A percentile compares a stretch with the other conserved stretches of the same genome.
phyloP scores from a whole-genome alignment of 2,888 invertebrate genomes.

The Vanessa cardui region DNA sequence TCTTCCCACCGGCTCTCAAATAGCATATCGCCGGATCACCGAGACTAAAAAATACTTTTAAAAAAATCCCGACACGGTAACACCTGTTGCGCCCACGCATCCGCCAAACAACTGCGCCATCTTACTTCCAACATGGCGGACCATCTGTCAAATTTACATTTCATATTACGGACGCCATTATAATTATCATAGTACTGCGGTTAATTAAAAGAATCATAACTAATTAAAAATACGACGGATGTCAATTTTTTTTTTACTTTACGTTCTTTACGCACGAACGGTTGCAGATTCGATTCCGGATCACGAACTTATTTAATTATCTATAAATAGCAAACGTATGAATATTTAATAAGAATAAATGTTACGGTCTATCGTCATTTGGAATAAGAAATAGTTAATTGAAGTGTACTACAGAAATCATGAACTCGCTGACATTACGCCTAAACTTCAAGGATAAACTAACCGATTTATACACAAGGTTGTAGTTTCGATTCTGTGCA shows the following conservation, averaged over 20 bases:
- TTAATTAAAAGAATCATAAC: constrained; percentile 11
- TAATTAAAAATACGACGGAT: constrained; percentile 13
- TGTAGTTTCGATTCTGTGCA: no score
- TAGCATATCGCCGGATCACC: constrained; percentile 65
- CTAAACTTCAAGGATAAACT: no score
- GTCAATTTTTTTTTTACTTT: constrained; percentile 5
- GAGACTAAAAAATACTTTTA: constrained; percentile 50
- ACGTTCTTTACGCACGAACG: background rate
- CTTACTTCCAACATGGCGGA: constrained; percentile 55
- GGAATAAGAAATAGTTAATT: no score
- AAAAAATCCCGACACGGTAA: constrained; percentile 54
- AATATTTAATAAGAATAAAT: constrained; percentile 3
- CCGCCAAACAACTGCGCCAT: constrained; percentile 49
- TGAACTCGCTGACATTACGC: no score
- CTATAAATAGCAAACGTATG: background rate
- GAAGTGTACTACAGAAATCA: no score
- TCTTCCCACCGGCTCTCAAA: constrained; percentile 65
- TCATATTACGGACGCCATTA: constrained; percentile 43
- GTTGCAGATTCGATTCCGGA: constrained; percentile 11
- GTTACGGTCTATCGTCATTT: background rate
- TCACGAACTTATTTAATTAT: constrained; percentile 11
- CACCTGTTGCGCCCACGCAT: constrained; percentile 78
- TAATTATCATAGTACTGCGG: constrained; percentile 8
- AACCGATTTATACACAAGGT: no score
- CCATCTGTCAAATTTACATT: constrained; percentile 77